These are phyloP conservation scores for Ahaetulla prasina DNA, from an alignment of 2,113 vertebrate species.

Conservation along the genomic window DNA sequence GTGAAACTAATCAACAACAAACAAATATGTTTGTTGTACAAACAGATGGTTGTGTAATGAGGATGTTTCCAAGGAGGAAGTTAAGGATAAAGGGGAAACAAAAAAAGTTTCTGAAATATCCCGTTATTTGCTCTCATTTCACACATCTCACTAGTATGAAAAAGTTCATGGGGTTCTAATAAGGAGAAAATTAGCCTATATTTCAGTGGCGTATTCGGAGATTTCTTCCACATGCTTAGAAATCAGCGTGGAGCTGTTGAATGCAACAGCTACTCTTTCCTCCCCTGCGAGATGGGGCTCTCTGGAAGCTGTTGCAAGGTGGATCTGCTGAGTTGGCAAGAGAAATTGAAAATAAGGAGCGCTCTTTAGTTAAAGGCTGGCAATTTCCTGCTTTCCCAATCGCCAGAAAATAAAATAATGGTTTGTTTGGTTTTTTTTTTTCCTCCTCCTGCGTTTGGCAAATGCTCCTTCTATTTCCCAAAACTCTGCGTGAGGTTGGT, in stretches of 20 bases:
- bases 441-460: slow-evolving; percentile 35
- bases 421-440: no score
- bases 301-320: slow-evolving; percentile 28
- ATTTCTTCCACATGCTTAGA: slow-evolving; percentile 58
- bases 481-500: slow-evolving; percentile 30
- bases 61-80: slow-evolving; percentile 17
- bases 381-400: slow-evolving; percentile 59
- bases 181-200: slow-evolving; percentile 57
- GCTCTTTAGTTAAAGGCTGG: slow-evolving; percentile 64
- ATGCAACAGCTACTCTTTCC: slow-evolving; percentile 44
- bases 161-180: slow-evolving; percentile 56
- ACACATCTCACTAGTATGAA: slow-evolving; percentile 34
- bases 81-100: not conserved
- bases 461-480: slow-evolving; percentile 58
- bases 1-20: not conserved
- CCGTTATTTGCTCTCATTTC: slow-evolving; percentile 34
- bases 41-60: not conserved
- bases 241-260: slow-evolving; percentile 56
- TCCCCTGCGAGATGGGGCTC: not conserved
- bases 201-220: slow-evolving; percentile 50
- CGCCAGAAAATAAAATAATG: slow-evolving; percentile 38
- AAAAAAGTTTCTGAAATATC: slow-evolving; percentile 36
- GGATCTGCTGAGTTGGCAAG: slow-evolving; percentile 48
- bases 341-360: slow-evolving; percentile 61
- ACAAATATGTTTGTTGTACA: not conserved